Evolutionary conservation across 1,140 invertebrate genomes (phyloP), one percentile per base, ranked within the genome.

Genomic region (Drosophila kurseongensis): DNA sequence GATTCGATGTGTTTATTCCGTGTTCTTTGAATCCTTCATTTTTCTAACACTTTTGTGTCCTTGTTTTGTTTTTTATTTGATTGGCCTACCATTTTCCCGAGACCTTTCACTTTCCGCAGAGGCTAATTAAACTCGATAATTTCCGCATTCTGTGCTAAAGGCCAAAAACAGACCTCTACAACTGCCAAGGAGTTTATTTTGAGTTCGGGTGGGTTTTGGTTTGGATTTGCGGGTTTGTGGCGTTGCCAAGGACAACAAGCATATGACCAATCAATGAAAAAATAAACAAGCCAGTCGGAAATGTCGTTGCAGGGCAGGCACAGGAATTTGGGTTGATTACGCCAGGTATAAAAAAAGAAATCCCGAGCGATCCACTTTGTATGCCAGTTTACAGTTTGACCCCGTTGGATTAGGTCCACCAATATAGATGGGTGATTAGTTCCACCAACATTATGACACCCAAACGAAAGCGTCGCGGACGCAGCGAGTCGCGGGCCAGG

Each of bases 291-390:
- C 14, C 10, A 62, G 45, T 55, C 48, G 50, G 61, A 71, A 81
- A 74, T 73, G 54, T 59, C 62, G 41, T 36, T 58, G 71, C 71
- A 59, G 52, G 48, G 18, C 55, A 68, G 72, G 79, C 76, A 47
- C 54, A 69, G 83, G 78, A 86, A 86, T 86, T 89, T 69, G 79
- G 84, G 76, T 74, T 88, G 75, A 83, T 78, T 69, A 65, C 63
- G 52, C 44, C 63, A 55, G 42, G 54, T 55, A 59, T 57, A 60
- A 59, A 72, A 76, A 68, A 76, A 69, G 63, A 79, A 78, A 79
- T 59, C 36, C 14, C 47, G 16, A 13, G 35, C 12, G 40, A 62
- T 71, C 44, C 23, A 68, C 36, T 74, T 76, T 63, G 78, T 38
- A 48, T 75, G 55, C 62, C 62, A 80, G 45, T 83, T 78, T 44